phyloP scores from a whole-genome alignment of 1,140 invertebrate species.

The Leptoteleia sp. region DNA sequence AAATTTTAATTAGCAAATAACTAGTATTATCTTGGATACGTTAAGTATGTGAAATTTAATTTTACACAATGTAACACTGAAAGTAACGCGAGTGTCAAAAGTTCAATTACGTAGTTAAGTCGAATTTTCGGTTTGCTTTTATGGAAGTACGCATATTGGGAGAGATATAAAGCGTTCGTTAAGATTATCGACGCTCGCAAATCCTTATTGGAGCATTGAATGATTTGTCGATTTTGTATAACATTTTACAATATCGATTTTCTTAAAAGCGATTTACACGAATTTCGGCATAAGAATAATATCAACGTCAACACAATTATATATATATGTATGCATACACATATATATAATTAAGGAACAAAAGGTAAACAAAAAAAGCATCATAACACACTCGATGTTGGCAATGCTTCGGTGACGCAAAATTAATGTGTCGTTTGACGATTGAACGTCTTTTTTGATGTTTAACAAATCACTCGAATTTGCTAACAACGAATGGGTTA shows the following conservation, averaged over 20 bases:
- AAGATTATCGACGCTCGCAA: slow-evolving; percentile 2
- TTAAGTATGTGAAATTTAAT: slow-evolving; percentile 10
- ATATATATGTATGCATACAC: too few species aligned
- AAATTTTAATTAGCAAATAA: slow-evolving; percentile 2
- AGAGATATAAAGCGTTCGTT: neutral
- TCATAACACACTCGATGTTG: slow-evolving; percentile 53
- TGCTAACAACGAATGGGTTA: slow-evolving; percentile 61
- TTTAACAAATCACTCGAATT: slow-evolving; percentile 27
- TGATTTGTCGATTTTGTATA: slow-evolving; percentile 54
- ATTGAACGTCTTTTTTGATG: slow-evolving; percentile 15
- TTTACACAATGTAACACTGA: slow-evolving; percentile 2
- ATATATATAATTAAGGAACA: neutral
- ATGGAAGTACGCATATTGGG: too few species aligned
- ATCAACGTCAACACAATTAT: slow-evolving; percentile 46
- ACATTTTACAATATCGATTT: slow-evolving; percentile 36
- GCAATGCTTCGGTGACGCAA: slow-evolving; percentile 18
- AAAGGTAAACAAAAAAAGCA: slow-evolving; percentile 13
- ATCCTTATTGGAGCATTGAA: slow-evolving; percentile 10
- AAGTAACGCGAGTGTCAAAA: slow-evolving; percentile 10
- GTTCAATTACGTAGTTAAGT: slow-evolving; percentile 2
- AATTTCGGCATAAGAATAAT: slow-evolving; percentile 44
- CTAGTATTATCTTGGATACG: neutral
- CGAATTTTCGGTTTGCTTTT: neutral
- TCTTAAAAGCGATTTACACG: slow-evolving; percentile 43
- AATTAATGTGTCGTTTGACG: slow-evolving; percentile 2